Evolutionary conservation across 2,888 invertebrate genomes (phyloP), one percentile per base, ranked within the genome.

Genomic region (Melitaea athalia): DNA sequence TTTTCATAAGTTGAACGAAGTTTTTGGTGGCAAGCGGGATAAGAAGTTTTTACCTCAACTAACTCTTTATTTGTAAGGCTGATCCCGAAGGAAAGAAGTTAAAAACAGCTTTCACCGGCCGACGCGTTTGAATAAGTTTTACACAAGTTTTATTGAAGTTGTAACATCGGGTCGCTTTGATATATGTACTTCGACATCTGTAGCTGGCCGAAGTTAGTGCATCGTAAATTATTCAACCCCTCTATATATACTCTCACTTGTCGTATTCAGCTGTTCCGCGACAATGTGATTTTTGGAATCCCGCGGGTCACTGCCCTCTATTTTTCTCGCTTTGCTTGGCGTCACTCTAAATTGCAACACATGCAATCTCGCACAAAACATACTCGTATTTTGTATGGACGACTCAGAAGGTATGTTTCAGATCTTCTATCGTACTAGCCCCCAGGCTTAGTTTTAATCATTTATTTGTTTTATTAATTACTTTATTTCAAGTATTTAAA

Each of bases 171-270:
- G 79, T 78, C 81, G 80, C 80, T 84, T 87, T 91, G 89, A 88
- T 89, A 88, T 89, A 90, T 88, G 87, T 85, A 87, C 81, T 75
- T 72, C 76, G 78, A 83, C 81, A 79, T 83, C 82, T 81, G 85
- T 83, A 84, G 80, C 82, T 76, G 85, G 84, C 81, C 80, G 77
- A 88, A 91, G 85, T 89, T 90, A 84, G 81, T 85, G 85, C 86
- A 88, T 88, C 90, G 88, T 91, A 91, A 91, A 90, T 91, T 90
- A 91, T 90, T 91, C 90, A 90, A 84, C 86, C 86, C 76, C 82
- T 81, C 81, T 81, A 83, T 83, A 74, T 74, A 75, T 78, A 83
- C 81, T 86, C 81, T 79, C 83, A 81, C 82, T 81, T 83, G 84
- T 87, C 84, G 83, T 79, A 78, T 77, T 79, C 81, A 81, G 83